Base-by-base conservation (phyloP, 2,113 vertebrate genomes). In the Raja brachyura region DNA sequence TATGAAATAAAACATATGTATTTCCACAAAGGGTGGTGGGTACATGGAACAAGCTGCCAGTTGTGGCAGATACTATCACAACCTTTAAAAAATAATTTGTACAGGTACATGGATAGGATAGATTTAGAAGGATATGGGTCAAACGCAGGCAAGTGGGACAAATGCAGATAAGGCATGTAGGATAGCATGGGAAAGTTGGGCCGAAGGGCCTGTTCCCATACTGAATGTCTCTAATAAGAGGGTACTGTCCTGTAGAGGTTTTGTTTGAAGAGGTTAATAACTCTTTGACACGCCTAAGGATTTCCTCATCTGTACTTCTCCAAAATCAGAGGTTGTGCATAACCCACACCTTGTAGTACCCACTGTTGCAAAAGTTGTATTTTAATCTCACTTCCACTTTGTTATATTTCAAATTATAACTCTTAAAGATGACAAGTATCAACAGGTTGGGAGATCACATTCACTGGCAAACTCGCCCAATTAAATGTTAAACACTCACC, bases 361-460 rank as follows among this genome's bases (percentile, higher is more conserved):
- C 0, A 0, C 76, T 0, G 0, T 95, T 90, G 31, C 0, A 22
- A 93, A 94, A 94, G 95, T 96, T 95, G 94, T 94, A 94, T 96
- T 96, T 96, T 94, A 94, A 93, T 95, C 93, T 25, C 2, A 94
- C 94, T 96, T 94, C 95, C 95, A 95, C 95, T 97, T 96, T 96
- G 96, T 95, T 95, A 94, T 94, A 96, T 95, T 95, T 95, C 95
- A 97, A 97, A 96, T 48, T 48, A 94, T 73, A 93, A 95, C 90
- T 94, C 93, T 95, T 94, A 94, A 94, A 94, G 94, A 94, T 93
- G 90, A 93, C 94, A 94, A 94, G 63, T 94, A 94, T 93, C 94
- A 94, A 93, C 92, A 94, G 93, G 94, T 94, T 94, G 95, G 93
- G 73, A 95, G 95, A 94, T 95, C 94, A 93, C 95, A 94, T 85